These are phyloP conservation scores for Aphelinus atriplicis DNA, from an alignment of 1,140 invertebrate species.

Conservation along the genomic window DNA sequence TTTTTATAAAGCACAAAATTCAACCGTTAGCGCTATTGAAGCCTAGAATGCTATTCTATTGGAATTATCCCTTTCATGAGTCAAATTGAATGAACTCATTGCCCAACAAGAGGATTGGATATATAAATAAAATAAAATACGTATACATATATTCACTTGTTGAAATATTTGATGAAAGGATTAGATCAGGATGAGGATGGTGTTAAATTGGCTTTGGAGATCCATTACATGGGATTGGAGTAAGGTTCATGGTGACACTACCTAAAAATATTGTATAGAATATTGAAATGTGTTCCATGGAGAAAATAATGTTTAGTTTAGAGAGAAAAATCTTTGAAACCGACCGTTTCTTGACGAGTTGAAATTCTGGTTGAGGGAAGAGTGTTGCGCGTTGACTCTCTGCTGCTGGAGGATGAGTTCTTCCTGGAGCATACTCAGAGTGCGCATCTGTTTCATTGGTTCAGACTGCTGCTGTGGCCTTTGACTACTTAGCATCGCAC, in stretches of 20 bases:
- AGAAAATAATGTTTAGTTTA: too few relatives aligned
- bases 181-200: constrained; percentile 23
- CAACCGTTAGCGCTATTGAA: neutral
- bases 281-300: neutral
- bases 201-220: constrained; percentile 34
- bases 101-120: neutral
- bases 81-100: too few relatives aligned
- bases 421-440: constrained; percentile 56
- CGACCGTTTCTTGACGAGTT: constrained; percentile 59
- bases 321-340: neutral
- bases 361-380: constrained; percentile 63
- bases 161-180: constrained; percentile 15
- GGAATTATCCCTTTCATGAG: too few relatives aligned
- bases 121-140: constrained; percentile 3
- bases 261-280: constrained; percentile 44
- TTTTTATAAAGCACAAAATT: constrained; percentile 10
- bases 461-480: constrained; percentile 59
- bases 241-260: constrained; percentile 44
- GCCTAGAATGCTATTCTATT: too few relatives aligned
- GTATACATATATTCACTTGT: constrained; percentile 26
- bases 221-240: constrained; percentile 52
- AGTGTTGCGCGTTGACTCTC: constrained; percentile 54
- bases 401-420: constrained; percentile 49
- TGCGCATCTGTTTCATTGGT: constrained; percentile 62
- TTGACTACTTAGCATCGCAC: constrained; percentile 57